Evolutionary conservation across 2,888 invertebrate genomes (phyloP).

Genomic region (Oeneis ivallda): DNA sequence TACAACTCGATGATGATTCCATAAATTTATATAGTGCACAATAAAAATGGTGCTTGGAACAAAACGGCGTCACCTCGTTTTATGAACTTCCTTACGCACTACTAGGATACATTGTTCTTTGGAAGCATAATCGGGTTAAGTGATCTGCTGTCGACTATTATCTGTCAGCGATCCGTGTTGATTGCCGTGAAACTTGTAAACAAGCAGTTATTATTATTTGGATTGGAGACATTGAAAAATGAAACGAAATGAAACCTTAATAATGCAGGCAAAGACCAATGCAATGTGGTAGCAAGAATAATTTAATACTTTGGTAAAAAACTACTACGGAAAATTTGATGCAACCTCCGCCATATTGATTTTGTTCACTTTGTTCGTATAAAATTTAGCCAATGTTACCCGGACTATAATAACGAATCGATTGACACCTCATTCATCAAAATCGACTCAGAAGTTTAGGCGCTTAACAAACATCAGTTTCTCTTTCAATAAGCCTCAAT

Average conservation of each 20-base stretch:
- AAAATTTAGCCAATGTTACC: too few relatives aligned
- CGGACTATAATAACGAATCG: too few relatives aligned
- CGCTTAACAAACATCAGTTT: too few relatives aligned
- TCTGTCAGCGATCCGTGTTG: constrained; percentile 52
- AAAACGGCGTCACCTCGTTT: constrained; percentile 74
- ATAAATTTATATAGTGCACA: constrained; percentile 80
- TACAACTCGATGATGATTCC: constrained; percentile 80
- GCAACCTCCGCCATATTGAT: too few relatives aligned
- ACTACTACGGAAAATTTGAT: constrained; percentile 31
- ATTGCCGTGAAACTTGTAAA: constrained; percentile 70
- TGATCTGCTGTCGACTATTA: background rate
- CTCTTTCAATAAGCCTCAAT: too few relatives aligned
- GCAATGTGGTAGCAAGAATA: too few relatives aligned
- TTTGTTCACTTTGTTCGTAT: too few relatives aligned
- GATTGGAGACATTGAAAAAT: constrained; percentile 39
- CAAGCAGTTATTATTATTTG: constrained; percentile 55
- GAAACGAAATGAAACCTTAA: constrained; percentile 10
- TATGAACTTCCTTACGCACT: constrained; percentile 57
- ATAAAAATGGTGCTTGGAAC: constrained; percentile 75
- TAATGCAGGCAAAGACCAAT: too few relatives aligned
- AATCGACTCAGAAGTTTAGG: too few relatives aligned
- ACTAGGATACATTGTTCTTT: constrained; percentile 55
- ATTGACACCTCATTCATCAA: too few relatives aligned
- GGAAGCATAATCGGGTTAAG: constrained; percentile 16
- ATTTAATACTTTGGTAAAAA: too few relatives aligned